Base-by-base conservation (phyloP, 2,113 vertebrate genomes). In the Cercocebus atys region DNA sequence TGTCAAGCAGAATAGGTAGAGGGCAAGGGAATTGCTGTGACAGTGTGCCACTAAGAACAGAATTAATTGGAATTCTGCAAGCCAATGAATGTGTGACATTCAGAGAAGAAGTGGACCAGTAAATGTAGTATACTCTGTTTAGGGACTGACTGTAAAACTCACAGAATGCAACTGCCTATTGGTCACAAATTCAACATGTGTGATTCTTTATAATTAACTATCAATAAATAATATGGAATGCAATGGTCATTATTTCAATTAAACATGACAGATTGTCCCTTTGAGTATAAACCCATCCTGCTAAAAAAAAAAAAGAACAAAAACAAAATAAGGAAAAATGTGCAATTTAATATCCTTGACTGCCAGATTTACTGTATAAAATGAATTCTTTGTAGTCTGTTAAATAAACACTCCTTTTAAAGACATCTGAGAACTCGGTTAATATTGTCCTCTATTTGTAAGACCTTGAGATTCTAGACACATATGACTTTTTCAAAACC, bases 51-150 rank as follows among this genome's bases (percentile, higher is more conserved):
- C 82, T 50, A 84, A 90, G 97, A 94, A 76, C 64, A 61, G 59
- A 96, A 90, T 92, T 98, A 98, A 98, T 94, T 98, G 93, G 93
- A 90, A 96, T 68, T 88, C 59, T 35, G 57, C 45, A 79, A 94
- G 81, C 91, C 93, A 93, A 22, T 32, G 76, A 78, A 50, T 64
- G 8, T 78, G 47, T 57, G 93, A 90, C 59, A 32, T 38, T 43
- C 88, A 61, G 64, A 94, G 86, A 47, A 61, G 52, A 47, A 35
- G 45, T 52, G 4, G 40, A 81, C 59, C 57, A 30, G 38, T 47
- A 92, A 93, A 76, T 80, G n/a, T 45, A n/a, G 35, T 47, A n/a
- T 0, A 4, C 50, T 40, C 6, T 81, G 79, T 43, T 84, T 32
- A 93, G 43, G 38, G 23, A 61, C 23, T 57, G 38, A 64, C 61